Evolutionary conservation across 2,113 vertebrate genomes (phyloP), one percentile per base, ranked within the genome.

Genomic region (Pycnonotus jocosus): DNA sequence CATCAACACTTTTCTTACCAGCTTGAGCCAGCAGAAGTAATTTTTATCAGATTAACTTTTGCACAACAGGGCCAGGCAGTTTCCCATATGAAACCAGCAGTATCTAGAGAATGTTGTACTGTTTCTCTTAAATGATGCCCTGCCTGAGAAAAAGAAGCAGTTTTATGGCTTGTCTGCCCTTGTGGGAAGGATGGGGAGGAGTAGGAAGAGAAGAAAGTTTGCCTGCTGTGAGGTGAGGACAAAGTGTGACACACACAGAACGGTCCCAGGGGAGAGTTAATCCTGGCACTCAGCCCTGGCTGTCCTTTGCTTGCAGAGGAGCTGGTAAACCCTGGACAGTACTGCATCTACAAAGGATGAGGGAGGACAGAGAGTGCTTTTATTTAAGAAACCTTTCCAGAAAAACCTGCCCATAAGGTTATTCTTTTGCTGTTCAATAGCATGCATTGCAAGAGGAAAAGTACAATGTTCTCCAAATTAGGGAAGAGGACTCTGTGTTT

Each of bases 381-480:
- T 80, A 6, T 22, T 60, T 86, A 40, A 92, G 66, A 68, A 95
- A 71, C 23, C 4, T 60, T 86, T 86, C 70, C 56, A 68, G 71
- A 68, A 72, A 87, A 93, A 86, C 12, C 31, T 18, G 51, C 33
- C 54, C 28, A 3, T 15, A 50, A 84, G 66, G 70, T 44, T 50
- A n/a, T 42, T 95, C 50, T 92, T 96, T 93, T 56, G 38, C 83
- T 95, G 24, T 47, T 93, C 44, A 27, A 79, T 81, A 91, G 70
- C 76, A 45, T 50, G 24, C 4, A 12, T 83, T 97, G 90, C 65
- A 92, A 96, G 79, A 92, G 58, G 38, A 86, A 95, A 24, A 57
- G 40, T 65, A 73, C 1, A 11, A 24, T 82, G 42, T 82, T 60
- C 70, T 70, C 74, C 83, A 53, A 56, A 90, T 90, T 60, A 93